A percentile compares a stretch with the other conserved stretches of the same genome.
phyloP scores from a whole-genome alignment of 2,888 invertebrate species.

The Nipponacmea schrenckii region DNA sequence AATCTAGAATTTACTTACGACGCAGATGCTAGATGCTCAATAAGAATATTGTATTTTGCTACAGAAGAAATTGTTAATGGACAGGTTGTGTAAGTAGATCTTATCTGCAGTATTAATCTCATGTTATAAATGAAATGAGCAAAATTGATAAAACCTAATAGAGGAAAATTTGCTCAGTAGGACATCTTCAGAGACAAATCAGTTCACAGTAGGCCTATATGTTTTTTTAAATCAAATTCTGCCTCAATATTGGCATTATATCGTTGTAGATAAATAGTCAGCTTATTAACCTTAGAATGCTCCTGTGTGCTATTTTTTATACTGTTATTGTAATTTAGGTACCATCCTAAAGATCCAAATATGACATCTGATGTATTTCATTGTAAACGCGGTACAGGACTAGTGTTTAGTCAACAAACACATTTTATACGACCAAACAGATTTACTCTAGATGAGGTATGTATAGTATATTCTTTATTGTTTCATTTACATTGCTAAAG shows the following conservation, averaged over 20 bases:
- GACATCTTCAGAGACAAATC: no score
- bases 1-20: slow-evolving; percentile 98
- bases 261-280: no score
- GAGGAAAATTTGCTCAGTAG: no score
- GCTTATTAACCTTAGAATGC: no score
- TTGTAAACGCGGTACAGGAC: slow-evolving; percentile 94
- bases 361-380: slow-evolving; percentile 87
- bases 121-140: not conserved
- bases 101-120: not conserved
- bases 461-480: slow-evolving; percentile 7
- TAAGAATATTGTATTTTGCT: slow-evolving; percentile 95
- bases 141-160: no score
- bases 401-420: slow-evolving; percentile 88
- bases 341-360: slow-evolving; percentile 68
- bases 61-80: slow-evolving; percentile 89
- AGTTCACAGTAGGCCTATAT: no score
- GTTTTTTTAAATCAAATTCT: no score
- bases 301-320: no score
- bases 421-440: slow-evolving; percentile 90
- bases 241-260: no score
- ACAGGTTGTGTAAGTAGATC: slow-evolving; percentile 81
- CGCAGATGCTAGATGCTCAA: slow-evolving; percentile 91
- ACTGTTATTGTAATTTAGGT: slow-evolving; percentile 58
- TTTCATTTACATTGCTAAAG: no score
- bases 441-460: slow-evolving; percentile 71